phyloP scores from a whole-genome alignment of 2,113 vertebrate species.

The Mormoops blainvillei region DNA sequence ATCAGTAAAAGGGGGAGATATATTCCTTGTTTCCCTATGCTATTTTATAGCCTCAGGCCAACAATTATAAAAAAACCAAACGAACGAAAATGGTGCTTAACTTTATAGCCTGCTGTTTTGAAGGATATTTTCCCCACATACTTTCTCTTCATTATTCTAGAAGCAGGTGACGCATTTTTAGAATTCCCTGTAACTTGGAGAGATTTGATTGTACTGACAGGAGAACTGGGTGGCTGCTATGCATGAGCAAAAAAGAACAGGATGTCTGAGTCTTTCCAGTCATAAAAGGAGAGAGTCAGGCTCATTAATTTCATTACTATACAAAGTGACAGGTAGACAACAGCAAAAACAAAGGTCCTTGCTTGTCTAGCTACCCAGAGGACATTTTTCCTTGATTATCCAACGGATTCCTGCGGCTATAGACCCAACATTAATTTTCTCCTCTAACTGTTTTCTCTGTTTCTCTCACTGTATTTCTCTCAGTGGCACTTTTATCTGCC shows the following conservation, averaged over 20 bases:
- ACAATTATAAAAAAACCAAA: neutral
- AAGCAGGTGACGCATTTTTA: neutral
- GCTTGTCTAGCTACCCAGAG: neutral
- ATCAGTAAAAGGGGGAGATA: neutral
- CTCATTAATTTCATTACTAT: slow-evolving; percentile 64
- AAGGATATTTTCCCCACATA: neutral
- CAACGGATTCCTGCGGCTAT: neutral
- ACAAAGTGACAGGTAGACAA: slow-evolving; percentile 53
- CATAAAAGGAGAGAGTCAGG: slow-evolving; percentile 26
- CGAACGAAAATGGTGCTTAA: neutral
- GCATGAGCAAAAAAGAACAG: neutral
- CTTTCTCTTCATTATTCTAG: slow-evolving; percentile 19
- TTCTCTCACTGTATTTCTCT: neutral
- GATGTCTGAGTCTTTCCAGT: neutral
- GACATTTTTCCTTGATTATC: slow-evolving; percentile 21
- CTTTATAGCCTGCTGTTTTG: neutral
- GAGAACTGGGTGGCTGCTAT: neutral
- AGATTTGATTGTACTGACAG: slow-evolving; percentile 20
- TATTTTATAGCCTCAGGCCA: neutral
- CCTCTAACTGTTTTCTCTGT: slow-evolving; percentile 8
- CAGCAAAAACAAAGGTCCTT: neutral
- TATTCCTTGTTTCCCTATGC: neutral
- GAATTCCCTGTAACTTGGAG: slow-evolving; percentile 5
- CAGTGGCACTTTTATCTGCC: neutral
- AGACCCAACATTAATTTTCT: slow-evolving; percentile 21